Evolutionary conservation across 2,797 vertebrate genomes (phyloP).

Genomic region (Acanthurus lineatus): DNA sequence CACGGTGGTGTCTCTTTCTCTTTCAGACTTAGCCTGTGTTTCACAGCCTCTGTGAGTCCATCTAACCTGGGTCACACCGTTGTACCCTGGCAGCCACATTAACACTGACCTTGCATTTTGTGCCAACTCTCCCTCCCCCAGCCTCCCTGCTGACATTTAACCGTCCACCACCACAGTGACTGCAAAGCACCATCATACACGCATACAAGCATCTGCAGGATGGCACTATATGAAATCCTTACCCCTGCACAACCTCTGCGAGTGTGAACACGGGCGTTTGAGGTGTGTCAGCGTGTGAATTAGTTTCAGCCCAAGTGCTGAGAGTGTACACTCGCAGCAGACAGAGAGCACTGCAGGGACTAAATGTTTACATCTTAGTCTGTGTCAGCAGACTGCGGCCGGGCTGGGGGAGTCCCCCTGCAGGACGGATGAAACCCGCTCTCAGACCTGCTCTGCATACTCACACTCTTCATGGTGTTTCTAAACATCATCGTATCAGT

Average conservation of each 20-base stretch:
- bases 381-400: constrained; percentile 18
- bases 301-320: constrained; percentile 3
- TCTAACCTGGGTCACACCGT: constrained; percentile 23
- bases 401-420: background rate
- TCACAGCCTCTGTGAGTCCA: background rate
- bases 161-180: background rate
- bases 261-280: background rate
- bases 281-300: constrained; percentile 36
- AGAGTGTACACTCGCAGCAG: background rate
- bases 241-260: constrained; percentile 24
- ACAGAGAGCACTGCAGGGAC: constrained; percentile 27
- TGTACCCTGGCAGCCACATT: constrained; percentile 5
- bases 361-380: constrained; percentile 11
- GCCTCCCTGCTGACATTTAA: constrained; percentile 12
- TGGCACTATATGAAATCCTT: constrained; percentile 4
- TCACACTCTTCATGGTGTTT: background rate
- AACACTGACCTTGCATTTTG: constrained; percentile 40
- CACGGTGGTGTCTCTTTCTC: background rate
- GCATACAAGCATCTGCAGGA: constrained; percentile 1
- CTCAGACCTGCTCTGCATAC: constrained; percentile 1
- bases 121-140: constrained; percentile 19
- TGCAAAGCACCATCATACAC: background rate
- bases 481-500: constrained; percentile 7
- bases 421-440: constrained; percentile 2
- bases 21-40: background rate